Evolutionary conservation across 2,888 invertebrate species (phyloP).

Genomic region (Phrixothrix hirtus): DNA sequence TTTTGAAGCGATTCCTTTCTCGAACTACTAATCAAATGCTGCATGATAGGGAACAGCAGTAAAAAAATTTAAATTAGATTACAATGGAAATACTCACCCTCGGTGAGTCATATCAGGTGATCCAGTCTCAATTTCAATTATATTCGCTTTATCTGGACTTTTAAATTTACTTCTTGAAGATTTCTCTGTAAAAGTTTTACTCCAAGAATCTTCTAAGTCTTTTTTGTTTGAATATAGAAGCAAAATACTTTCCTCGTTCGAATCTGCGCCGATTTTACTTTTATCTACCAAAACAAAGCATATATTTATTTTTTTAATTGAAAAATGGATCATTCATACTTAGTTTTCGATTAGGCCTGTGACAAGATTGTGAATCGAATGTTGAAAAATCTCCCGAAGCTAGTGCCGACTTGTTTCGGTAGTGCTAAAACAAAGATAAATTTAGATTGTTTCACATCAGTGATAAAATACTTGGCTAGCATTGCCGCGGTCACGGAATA

Average conservation of each 20-base stretch:
- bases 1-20: constrained; percentile 32
- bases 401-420: neutral
- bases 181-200: neutral
- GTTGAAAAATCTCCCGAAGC: neutral
- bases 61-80: constrained; percentile 8
- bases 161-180: neutral
- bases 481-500: too few species aligned
- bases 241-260: constrained; percentile 23
- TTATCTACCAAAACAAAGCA: constrained; percentile 1
- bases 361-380: neutral
- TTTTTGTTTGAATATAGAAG: constrained; percentile 23
- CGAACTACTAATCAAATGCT: constrained; percentile 36
- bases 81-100: constrained; percentile 27
- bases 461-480: too few species aligned
- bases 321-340: neutral
- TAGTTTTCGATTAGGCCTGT: neutral
- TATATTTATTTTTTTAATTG: neutral
- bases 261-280: constrained; percentile 5
- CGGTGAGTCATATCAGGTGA: constrained; percentile 13
- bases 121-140: constrained; percentile 18
- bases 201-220: neutral
- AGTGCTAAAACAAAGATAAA: neutral
- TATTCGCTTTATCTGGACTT: neutral
- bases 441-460: neutral
- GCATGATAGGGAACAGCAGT: constrained; percentile 25